Percentiles rank a stretch among this genome's conserved stretches.
Evolutionary conservation across 2,113 vertebrate species (phyloP).

Genomic region (Lasiurus borealis): DNA sequence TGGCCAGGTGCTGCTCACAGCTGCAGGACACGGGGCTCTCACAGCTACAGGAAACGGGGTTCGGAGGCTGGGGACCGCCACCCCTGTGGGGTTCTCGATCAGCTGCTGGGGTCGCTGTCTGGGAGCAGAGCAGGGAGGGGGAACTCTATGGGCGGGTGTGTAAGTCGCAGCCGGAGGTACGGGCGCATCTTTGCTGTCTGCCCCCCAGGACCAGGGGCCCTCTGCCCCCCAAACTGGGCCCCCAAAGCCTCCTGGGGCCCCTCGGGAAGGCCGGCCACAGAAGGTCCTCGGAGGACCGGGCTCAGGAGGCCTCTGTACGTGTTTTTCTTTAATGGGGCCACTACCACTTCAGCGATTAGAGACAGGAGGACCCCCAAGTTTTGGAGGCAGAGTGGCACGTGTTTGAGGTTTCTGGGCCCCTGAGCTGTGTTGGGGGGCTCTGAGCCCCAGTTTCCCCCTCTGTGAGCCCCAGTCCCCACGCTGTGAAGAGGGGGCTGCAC

Average conservation of each 20-base stretch:
- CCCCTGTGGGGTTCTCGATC: background rate
- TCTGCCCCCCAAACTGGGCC: background rate
- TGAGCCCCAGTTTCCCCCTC: background rate
- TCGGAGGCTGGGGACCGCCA: background rate
- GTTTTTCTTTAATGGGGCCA: background rate
- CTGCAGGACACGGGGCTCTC: too few species aligned
- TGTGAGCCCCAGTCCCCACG: background rate
- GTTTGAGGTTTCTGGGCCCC: background rate
- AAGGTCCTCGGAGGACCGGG: too few species aligned
- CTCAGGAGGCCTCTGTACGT: background rate
- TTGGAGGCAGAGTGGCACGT: background rate
- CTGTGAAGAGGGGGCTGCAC: too few species aligned
- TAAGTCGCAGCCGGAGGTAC: background rate
- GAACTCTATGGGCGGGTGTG: too few species aligned
- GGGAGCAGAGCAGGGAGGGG: background rate
- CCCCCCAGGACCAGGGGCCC: fast-evolving
- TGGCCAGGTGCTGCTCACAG: too few species aligned
- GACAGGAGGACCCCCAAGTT: background rate
- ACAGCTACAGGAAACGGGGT: too few species aligned
- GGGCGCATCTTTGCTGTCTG: background rate
- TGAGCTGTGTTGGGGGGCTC: background rate
- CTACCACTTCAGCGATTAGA: background rate
- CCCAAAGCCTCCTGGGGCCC: background rate
- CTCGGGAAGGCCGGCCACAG: too few species aligned
- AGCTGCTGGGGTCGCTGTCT: background rate